These are phyloP conservation scores for Ploceus nigricollis DNA, from an alignment of 2,113 vertebrate species.

Conservation along the genomic window DNA sequence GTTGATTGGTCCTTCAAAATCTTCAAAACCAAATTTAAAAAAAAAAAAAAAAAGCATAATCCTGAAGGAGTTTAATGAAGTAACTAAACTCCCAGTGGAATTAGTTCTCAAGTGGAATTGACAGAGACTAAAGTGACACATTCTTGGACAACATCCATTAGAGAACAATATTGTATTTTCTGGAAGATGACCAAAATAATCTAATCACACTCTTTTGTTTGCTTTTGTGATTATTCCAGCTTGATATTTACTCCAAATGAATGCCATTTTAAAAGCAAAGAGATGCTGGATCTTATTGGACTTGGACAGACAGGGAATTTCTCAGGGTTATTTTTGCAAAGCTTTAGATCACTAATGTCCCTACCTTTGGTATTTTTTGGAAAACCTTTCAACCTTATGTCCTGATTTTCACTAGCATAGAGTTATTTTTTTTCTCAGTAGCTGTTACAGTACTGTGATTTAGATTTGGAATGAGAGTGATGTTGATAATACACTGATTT, in stretches of 20 bases:
- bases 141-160: background rate
- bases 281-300: background rate
- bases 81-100: background rate
- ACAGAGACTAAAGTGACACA: background rate
- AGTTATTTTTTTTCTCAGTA: background rate
- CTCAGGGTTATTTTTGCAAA: background rate
- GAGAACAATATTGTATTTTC: background rate
- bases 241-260: constrained; percentile 1
- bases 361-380: background rate
- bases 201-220: background rate
- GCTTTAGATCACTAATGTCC: background rate
- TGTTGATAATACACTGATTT: background rate
- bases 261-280: background rate
- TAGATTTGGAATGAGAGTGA: background rate
- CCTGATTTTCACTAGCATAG: background rate
- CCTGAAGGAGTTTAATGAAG: background rate
- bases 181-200: background rate
- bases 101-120: background rate
- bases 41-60: background rate
- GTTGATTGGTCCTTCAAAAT: background rate
- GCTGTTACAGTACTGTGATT: background rate
- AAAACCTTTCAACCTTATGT: background rate
- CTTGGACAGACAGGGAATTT: background rate
- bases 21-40: background rate
- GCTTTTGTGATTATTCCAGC: background rate